Percentiles rank a stretch among this genome's conserved stretches.
These are phyloP conservation scores for Oryzias melastigma DNA, from an alignment of 2,113 vertebrate genomes.

Conservation along the genomic window DNA sequence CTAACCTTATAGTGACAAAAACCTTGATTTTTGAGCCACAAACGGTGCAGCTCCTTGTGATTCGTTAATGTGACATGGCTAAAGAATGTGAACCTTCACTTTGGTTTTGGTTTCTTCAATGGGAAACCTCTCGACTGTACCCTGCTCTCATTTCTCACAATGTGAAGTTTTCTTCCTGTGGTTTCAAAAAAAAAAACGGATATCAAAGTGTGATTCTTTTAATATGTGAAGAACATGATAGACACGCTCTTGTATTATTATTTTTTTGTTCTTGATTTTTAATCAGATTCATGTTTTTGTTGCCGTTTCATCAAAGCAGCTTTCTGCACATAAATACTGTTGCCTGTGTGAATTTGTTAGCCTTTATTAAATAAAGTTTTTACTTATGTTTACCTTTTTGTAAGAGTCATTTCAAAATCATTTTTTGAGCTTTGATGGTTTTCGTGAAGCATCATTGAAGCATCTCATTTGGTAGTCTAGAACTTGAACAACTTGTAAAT, in stretches of 20 bases:
- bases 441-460: too few relatives aligned
- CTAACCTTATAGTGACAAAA: conserved; percentile 4
- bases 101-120: conserved; percentile 34
- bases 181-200: conserved; percentile 6
- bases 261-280: conserved; percentile 40
- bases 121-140: conserved; percentile 39
- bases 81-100: conserved; percentile 53
- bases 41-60: conserved; percentile 36
- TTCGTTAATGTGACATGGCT: conserved; percentile 62
- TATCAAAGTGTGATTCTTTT: conserved; percentile 41
- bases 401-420: too few relatives aligned
- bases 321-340: conserved; percentile 21
- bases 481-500: too few relatives aligned
- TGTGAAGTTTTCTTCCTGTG: conserved; percentile 6
- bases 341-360: conserved; percentile 26
- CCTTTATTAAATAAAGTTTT: conserved; percentile 61
- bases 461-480: too few relatives aligned
- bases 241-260: conserved; percentile 20
- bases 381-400: conserved; percentile 24
- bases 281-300: conserved; percentile 26
- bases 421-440: background rate
- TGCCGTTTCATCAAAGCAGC: conserved; percentile 24
- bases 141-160: conserved; percentile 23
- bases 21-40: conserved; percentile 45
- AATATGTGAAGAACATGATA: conserved; percentile 33